Evolutionary conservation across 2,113 vertebrate species (phyloP).

Genomic region (Sapajus apella): DNA sequence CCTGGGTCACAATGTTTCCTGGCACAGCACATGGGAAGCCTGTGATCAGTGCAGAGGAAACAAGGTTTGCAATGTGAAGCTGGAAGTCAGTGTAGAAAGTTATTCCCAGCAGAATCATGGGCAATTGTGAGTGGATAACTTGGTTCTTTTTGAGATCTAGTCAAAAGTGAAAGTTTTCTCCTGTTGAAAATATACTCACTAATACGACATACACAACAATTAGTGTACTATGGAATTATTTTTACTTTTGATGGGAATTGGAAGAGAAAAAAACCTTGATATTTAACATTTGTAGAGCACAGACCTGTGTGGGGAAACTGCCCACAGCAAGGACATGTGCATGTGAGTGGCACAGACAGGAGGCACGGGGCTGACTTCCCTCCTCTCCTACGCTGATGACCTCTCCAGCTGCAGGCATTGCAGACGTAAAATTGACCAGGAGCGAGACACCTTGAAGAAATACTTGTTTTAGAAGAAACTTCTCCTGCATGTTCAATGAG

Average conservation of each 20-base stretch:
- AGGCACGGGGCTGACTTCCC: neutral
- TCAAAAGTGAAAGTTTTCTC: neutral
- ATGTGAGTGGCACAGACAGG: neutral
- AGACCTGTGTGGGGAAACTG: neutral
- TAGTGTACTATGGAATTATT: neutral
- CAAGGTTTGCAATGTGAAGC: neutral
- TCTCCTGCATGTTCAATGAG: neutral
- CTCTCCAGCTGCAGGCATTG: neutral
- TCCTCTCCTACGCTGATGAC: rapidly evolving
- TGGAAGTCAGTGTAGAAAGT: neutral
- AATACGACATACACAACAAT: neutral
- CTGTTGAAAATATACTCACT: neutral
- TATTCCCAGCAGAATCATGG: neutral
- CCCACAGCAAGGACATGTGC: neutral
- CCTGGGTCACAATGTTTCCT: neutral
- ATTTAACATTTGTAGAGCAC: neutral
- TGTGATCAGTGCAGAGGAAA: neutral
- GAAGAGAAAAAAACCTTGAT: neutral
- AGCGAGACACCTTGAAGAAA: neutral
- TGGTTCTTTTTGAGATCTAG: neutral
- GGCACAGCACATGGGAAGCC: neutral
- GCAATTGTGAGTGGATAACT: neutral
- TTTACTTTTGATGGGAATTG: neutral
- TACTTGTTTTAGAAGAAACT: neutral
- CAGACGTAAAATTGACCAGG: neutral